phyloP scores from a whole-genome alignment of 2,113 vertebrate genomes.

The Crotalus viridis region DNA sequence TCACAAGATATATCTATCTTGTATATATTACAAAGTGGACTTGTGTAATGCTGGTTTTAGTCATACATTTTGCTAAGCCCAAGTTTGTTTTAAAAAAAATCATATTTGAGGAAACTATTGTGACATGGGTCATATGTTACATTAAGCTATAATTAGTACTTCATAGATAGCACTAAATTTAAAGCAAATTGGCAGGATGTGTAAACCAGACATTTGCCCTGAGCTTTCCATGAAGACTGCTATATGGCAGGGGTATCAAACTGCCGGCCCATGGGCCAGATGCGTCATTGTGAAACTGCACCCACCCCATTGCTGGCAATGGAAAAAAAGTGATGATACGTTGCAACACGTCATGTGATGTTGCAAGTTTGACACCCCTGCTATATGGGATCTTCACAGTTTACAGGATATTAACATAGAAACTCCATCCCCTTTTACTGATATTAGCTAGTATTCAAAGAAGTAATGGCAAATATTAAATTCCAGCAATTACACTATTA shows the following conservation, averaged over 20 bases:
- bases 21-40: neutral
- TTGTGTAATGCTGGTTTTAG: neutral
- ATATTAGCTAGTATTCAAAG: neutral
- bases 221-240: neutral
- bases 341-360: no score
- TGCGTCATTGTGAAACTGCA: no score
- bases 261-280: no score
- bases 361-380: no score
- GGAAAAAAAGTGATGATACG: no score
- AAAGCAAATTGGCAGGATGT: neutral
- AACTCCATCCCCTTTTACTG: neutral
- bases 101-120: neutral
- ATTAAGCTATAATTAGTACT: neutral
- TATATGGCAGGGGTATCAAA: neutral
- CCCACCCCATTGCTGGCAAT: no score
- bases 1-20: neutral
- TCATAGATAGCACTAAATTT: neutral
- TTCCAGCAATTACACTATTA: neutral
- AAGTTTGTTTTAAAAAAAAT: neutral
- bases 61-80: neutral
- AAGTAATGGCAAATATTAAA: neutral
- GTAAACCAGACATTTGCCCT: neutral
- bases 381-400: neutral
- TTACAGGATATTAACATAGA: neutral
- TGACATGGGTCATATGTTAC: neutral